These are phyloP conservation scores for Hirtodrosophila duncani DNA, from an alignment of 2,888 invertebrate genomes.

Conservation along the genomic window DNA sequence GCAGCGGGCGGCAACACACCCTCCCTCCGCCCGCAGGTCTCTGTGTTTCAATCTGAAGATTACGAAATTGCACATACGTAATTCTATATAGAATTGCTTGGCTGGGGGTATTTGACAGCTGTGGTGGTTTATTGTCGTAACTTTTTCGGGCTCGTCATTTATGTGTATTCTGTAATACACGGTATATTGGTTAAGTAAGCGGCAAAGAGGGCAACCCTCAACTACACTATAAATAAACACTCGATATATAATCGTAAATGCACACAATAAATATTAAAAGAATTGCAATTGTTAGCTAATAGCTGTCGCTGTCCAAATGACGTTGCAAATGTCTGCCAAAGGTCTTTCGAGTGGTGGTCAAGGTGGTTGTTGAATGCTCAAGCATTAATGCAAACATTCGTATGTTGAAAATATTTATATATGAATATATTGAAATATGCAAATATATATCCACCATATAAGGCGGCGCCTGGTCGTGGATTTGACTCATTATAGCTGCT, in stretches of 20 bases:
- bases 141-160: conserved; percentile 1
- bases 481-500: background rate
- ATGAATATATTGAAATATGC: conserved; percentile 14
- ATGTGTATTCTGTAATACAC: conserved; percentile 1
- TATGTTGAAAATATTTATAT: conserved; percentile 9
- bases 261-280: conserved; percentile 3
- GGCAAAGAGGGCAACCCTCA: conserved; percentile 4
- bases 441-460: background rate
- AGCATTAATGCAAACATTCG: background rate
- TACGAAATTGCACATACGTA: conserved; percentile 61
- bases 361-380: conserved; percentile 29
- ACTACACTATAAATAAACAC: conserved; percentile 37
- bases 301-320: conserved; percentile 43
- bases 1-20: conserved; percentile 23
- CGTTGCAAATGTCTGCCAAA: conserved; percentile 42
- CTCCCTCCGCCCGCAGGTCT: background rate
- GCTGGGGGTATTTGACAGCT: background rate
- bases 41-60: conserved; percentile 36
- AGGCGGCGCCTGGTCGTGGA: no score
- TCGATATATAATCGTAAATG: conserved; percentile 7
- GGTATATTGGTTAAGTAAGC: conserved; percentile 20
- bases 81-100: conserved; percentile 55
- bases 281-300: conserved; percentile 57
- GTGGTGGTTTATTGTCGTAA: conserved; percentile 1
- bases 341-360: conserved; percentile 49